Conservation (phyloP, 2,888 invertebrate species). For the Hypercompe scribonia region DNA sequence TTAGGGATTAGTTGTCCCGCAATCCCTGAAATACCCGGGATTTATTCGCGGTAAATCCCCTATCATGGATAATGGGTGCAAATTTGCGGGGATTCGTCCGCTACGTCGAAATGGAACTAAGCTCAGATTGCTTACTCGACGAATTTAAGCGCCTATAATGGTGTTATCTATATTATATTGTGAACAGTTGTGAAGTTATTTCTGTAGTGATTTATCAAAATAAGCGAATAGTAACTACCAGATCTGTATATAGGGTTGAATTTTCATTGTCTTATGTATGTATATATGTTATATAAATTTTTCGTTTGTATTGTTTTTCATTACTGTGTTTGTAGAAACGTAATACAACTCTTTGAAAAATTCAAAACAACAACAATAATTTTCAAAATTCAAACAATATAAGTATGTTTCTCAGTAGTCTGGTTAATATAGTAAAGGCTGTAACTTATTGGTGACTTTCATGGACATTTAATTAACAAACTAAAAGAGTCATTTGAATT, state of each 20-base stretch:
- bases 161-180: slow-evolving; percentile 36
- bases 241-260: neutral
- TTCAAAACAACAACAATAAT: no score
- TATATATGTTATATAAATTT: neutral
- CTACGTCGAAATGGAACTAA: slow-evolving; percentile 44
- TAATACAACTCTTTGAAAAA: no score
- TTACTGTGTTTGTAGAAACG: neutral
- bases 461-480: neutral
- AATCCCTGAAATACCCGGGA: slow-evolving; percentile 57
- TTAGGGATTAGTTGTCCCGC: slow-evolving; percentile 53
- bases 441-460: neutral
- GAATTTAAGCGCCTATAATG: slow-evolving; percentile 50
- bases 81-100: slow-evolving; percentile 60
- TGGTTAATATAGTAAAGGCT: no score
- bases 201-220: slow-evolving; percentile 6
- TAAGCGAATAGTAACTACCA: neutral
- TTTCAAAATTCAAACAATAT: no score
- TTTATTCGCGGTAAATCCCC: slow-evolving; percentile 63
- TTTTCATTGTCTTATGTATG: neutral
- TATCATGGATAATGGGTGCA: slow-evolving; percentile 66
- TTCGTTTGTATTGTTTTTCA: neutral
- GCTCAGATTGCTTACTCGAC: slow-evolving; percentile 48
- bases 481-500: neutral
- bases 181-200: slow-evolving; percentile 21
- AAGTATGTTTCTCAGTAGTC: no score